Conservation (phyloP, 2,113 vertebrate species). For the Thamnophis sirtalis region DNA sequence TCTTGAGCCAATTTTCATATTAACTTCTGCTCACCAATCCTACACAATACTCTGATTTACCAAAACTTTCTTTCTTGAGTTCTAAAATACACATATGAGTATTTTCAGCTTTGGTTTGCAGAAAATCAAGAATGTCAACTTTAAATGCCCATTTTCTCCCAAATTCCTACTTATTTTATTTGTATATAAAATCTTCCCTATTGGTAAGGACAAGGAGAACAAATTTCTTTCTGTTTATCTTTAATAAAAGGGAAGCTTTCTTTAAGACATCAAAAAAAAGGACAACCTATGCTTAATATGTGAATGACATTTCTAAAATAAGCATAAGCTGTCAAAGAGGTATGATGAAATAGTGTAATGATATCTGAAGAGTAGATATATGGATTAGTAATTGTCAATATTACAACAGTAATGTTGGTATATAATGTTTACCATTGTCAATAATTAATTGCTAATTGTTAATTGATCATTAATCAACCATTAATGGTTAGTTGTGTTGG, state of each 20-base stretch:
- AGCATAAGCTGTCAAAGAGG: not conserved
- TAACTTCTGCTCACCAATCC: not conserved
- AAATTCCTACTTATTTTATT: not conserved
- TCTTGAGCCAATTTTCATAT: not conserved
- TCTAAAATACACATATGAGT: not conserved
- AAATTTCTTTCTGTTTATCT: not conserved
- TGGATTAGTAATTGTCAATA: not conserved
- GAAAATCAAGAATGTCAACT: not conserved
- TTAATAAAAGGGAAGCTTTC: not conserved
- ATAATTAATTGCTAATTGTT: not conserved
- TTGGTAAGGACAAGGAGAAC: not conserved
- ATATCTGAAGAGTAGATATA: not conserved
- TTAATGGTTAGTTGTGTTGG: not conserved
- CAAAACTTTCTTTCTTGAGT: not conserved
- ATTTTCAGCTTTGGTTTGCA: not conserved
- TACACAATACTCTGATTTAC: not conserved
- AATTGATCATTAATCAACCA: not conserved
- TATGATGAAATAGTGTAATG: not conserved
- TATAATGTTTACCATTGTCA: not conserved
- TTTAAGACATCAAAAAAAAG: not conserved
- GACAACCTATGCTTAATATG: not conserved
- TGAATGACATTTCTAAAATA: not conserved
- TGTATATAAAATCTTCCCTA: not conserved
- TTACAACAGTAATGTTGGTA: not conserved
- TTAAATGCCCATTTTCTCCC: not conserved